phyloP scores from a whole-genome alignment of 2,797 vertebrate genomes.

The Sebastes dallii region DNA sequence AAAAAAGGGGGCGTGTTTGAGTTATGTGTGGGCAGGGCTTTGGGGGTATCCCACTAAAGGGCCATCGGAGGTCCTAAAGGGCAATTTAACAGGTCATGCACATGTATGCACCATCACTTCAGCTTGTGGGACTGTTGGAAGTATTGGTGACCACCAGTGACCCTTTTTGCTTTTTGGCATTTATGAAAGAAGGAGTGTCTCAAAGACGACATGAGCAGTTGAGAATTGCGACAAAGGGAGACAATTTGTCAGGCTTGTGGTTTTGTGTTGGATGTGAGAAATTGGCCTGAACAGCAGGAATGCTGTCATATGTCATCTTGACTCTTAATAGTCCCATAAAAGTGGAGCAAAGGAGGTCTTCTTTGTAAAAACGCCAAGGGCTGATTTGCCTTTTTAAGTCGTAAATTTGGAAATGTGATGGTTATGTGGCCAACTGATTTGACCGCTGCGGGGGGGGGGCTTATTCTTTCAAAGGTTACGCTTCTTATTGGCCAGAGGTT shows the following conservation, averaged over 20 bases:
- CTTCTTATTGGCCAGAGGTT: conserved; percentile 14
- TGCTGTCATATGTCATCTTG: conserved; percentile 40
- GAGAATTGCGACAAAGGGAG: conserved; percentile 20
- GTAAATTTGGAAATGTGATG: conserved; percentile 17
- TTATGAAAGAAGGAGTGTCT: conserved; percentile 23
- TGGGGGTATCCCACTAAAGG: not conserved
- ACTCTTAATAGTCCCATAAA: conserved; percentile 3
- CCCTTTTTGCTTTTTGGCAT: conserved; percentile 32
- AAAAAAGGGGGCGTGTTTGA: not conserved
- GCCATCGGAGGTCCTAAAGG: conserved; percentile 31
- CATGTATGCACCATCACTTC: conserved; percentile 32
- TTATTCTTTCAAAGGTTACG: conserved; percentile 4
- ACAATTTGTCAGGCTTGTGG: conserved; percentile 43
- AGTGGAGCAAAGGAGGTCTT: not conserved
- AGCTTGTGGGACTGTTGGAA: conserved; percentile 13
- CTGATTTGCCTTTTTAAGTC: conserved; percentile 7
- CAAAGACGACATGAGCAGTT: not conserved
- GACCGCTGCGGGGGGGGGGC: not conserved
- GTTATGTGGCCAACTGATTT: not conserved
- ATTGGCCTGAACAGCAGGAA: not conserved
- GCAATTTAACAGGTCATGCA: conserved; percentile 74
- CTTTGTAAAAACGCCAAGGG: not conserved
- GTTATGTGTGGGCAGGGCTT: not conserved
- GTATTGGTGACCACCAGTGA: conserved; percentile 45
- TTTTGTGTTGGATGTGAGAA: conserved; percentile 42